Evolutionary conservation across 2,888 invertebrate species (phyloP), one percentile per base, ranked within the genome.

Genomic region (Stomorhina lunata): DNA sequence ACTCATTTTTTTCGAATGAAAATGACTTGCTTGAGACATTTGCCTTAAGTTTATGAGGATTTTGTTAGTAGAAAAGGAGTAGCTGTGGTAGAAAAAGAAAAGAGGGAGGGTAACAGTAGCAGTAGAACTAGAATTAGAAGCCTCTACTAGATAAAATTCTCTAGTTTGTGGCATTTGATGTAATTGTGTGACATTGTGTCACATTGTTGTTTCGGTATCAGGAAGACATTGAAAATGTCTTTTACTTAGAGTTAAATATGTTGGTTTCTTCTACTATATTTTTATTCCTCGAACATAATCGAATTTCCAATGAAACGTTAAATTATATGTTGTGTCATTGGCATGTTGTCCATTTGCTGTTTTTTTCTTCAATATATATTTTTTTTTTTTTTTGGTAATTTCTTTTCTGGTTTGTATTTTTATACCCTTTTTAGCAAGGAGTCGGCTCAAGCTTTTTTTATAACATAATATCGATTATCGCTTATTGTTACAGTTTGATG

Each of bases 261-360:
- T 85, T 50, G 32, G 25, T 32, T 45, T 45, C 32, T 45, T 71
- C 22, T 22, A 34, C 45, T 57, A 87, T 86, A 86, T 88, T 88
- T 88, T 86, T 88, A 88, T 88, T 85, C 84, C 77, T 29, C 40
- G 25, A 78, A 65, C 78, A 63, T 88, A 88, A 89, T 88, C 87
- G 88, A 89, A 89, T 88, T 88, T 87, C 86, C 88, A 87, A 86
- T 88, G 88, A 87, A 88, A 89, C 87, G 88, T 89, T 87, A 89
- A 89, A 88, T 89, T 87, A 86, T 86, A 85, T 84, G 83, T 82
- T 82, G 81, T 83, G 77, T 68, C 77, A 68, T 68, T 59, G 55
- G 7, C 55, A 59, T 72, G 72, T 77, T 73, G 76, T 27, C 45
- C 76, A 71, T 63, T 68, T 76, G 4, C 48, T 37, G 37, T 57